phyloP scores from a whole-genome alignment of 1,140 invertebrate species.

The Mesaphorura yosii region DNA sequence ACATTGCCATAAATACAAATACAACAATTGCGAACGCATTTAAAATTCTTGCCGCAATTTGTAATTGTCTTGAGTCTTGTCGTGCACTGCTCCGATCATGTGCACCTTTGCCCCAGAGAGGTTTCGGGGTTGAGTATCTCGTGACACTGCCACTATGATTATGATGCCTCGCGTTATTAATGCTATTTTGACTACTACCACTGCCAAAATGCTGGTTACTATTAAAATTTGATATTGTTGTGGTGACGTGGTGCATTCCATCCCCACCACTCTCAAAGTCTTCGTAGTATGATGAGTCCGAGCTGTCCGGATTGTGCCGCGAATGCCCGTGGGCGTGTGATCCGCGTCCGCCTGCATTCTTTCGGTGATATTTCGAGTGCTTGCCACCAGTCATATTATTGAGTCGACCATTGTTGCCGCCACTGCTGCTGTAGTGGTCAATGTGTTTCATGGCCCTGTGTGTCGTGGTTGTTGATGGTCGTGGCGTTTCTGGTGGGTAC shows the following conservation, averaged over 20 bases:
- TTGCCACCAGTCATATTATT: not conserved
- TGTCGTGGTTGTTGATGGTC: not conserved
- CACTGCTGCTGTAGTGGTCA: no score
- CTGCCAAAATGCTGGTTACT: not conserved
- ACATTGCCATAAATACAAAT: no score
- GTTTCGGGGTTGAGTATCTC: no score
- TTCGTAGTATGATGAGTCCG: not conserved
- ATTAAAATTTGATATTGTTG: not conserved
- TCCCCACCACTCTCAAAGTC: not conserved
- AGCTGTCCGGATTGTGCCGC: not conserved
- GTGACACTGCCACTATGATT: not conserved
- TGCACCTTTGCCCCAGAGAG: no score
- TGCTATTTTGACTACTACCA: not conserved
- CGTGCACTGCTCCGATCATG: no score
- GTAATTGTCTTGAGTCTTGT: no score
- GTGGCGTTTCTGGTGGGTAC: not conserved
- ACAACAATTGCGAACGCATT: no score
- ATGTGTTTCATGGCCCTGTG: not conserved
- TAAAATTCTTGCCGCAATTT: no score
- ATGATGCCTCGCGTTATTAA: not conserved
- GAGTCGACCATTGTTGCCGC: not conserved
- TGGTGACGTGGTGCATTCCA: no score
- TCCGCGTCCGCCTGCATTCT: not conserved
- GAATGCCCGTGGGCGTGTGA: not conserved
- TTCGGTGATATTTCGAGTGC: not conserved